These are phyloP conservation scores for Alethe diademata DNA, from an alignment of 2,113 vertebrate genomes.

Conservation along the genomic window DNA sequence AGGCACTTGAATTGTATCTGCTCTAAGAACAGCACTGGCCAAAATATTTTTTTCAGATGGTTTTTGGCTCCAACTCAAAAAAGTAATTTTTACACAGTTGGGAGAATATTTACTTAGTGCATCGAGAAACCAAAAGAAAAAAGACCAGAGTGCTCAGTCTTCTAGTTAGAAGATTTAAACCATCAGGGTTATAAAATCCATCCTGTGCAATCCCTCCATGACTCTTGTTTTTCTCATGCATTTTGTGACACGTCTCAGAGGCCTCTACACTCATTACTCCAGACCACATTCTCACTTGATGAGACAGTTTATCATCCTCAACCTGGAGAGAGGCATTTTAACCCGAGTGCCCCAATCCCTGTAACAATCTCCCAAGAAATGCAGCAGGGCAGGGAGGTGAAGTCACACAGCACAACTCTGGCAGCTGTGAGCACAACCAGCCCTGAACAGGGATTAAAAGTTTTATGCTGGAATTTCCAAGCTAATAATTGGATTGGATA, in stretches of 20 bases:
- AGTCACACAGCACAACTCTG: neutral
- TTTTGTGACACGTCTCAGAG: neutral
- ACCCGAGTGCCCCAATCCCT: neutral
- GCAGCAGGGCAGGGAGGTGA: neutral
- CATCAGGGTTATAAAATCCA: neutral
- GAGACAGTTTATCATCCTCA: neutral
- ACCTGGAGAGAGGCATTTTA: neutral
- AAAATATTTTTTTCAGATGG: neutral
- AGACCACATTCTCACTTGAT: neutral
- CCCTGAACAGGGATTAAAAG: accelerated
- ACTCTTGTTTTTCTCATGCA: neutral
- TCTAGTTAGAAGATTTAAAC: neutral
- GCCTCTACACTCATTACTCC: neutral
- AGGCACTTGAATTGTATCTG: neutral
- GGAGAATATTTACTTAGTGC: neutral
- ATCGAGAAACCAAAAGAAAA: neutral
- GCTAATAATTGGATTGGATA: neutral
- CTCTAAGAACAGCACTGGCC: neutral
- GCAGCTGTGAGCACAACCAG: neutral
- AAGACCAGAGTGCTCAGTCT: neutral
- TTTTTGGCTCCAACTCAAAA: neutral
- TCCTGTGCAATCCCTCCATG: neutral
- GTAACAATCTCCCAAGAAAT: neutral
- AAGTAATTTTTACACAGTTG: neutral
- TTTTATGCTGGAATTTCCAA: neutral